phyloP scores from a whole-genome alignment of 2,888 invertebrate species.

The Himalopsyche kuldschensis region DNA sequence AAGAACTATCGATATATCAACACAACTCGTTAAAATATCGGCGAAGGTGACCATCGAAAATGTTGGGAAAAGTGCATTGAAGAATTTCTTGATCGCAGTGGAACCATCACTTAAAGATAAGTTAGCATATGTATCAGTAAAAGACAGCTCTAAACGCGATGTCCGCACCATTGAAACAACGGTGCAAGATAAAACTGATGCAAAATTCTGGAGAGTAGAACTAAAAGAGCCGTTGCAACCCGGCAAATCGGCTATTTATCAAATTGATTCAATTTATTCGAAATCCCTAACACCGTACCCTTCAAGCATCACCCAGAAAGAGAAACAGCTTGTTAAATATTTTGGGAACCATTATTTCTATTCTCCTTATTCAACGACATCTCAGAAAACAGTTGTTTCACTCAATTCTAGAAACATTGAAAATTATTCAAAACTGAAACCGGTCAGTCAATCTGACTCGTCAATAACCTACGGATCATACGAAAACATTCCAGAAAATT shows the following conservation, averaged over 20 bases:
- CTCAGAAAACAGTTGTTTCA: conserved; percentile 80
- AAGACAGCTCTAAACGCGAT: conserved; percentile 64
- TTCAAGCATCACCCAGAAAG: conserved; percentile 84
- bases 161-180: conserved; percentile 57
- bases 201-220: conserved; percentile 61
- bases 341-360: conserved; percentile 82
- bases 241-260: conserved; percentile 62
- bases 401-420: conserved; percentile 80
- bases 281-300: conserved; percentile 84
- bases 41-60: conserved; percentile 84
- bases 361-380: conserved; percentile 77
- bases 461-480: conserved; percentile 90
- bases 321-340: conserved; percentile 90
- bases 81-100: conserved; percentile 70
- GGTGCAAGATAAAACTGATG: conserved; percentile 55
- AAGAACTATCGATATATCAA: conserved; percentile 81
- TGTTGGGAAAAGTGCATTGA: conserved; percentile 70
- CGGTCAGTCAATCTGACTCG: conserved; percentile 75
- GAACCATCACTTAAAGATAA: conserved; percentile 65
- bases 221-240: conserved; percentile 63
- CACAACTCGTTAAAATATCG: conserved; percentile 85
- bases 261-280: conserved; percentile 74
- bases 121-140: conserved; percentile 75
- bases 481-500: conserved; percentile 66
- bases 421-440: conserved; percentile 79